A percentile compares a stretch with the other conserved stretches of the same genome.
These are phyloP conservation scores for Crotophaga sulcirostris DNA, from an alignment of 2,113 vertebrate species.

Conservation along the genomic window DNA sequence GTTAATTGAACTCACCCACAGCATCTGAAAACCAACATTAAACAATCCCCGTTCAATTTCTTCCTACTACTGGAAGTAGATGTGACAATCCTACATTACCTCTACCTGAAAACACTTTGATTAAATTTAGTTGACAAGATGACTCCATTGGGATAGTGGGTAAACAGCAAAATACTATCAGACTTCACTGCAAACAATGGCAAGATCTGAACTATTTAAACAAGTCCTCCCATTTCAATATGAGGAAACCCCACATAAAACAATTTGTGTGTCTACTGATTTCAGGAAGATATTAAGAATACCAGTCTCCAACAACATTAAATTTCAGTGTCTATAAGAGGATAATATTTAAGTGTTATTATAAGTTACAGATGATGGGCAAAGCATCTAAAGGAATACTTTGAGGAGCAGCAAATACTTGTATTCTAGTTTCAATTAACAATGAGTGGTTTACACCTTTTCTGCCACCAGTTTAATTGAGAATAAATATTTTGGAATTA, in stretches of 20 bases:
- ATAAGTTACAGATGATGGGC: background rate
- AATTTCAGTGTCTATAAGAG: background rate
- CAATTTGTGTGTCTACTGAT: background rate
- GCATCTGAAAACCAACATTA: background rate
- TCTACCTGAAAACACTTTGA: background rate
- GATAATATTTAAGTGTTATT: background rate
- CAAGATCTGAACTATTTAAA: background rate
- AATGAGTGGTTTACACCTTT: conserved; percentile 31
- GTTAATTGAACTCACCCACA: background rate
- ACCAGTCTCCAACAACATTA: background rate
- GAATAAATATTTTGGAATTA: conserved; percentile 21
- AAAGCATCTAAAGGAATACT: conserved; percentile 20
- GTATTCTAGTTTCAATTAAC: conserved; percentile 20
- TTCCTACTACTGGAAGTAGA: background rate
- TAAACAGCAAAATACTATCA: background rate
- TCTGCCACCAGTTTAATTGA: background rate
- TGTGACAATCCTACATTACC: background rate
- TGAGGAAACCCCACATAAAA: background rate
- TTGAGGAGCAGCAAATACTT: conserved; percentile 30
- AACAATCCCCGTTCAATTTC: background rate
- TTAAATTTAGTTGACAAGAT: background rate
- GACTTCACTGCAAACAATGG: background rate
- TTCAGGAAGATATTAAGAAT: background rate
- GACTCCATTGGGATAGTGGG: background rate
- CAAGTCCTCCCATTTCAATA: background rate